Evolutionary conservation across 2,113 vertebrate species (phyloP).

Genomic region (Zosterops borbonicus): DNA sequence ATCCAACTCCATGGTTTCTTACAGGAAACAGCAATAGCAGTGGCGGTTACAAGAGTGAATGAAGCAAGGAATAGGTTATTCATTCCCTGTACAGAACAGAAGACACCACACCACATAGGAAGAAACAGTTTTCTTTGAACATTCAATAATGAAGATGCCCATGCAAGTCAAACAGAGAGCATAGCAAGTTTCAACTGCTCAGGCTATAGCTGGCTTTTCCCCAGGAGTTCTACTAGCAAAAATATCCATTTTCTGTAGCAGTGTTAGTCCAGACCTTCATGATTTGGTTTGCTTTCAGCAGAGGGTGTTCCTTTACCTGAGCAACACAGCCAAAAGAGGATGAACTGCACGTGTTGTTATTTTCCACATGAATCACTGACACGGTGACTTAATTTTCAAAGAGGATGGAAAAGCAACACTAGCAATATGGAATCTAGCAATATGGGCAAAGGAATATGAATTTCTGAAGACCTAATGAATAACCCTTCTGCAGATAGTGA

Average conservation of each 20-base stretch:
- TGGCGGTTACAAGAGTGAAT: background rate
- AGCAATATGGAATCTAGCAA: background rate
- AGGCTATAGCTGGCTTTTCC: background rate
- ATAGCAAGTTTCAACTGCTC: background rate
- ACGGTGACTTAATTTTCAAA: conserved; percentile 1
- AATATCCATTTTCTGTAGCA: background rate
- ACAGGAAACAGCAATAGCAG: background rate
- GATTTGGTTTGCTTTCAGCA: background rate
- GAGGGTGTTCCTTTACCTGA: background rate
- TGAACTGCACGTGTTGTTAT: background rate
- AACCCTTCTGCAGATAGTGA: background rate
- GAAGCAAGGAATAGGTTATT: background rate
- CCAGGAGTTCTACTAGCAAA: background rate
- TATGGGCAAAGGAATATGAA: background rate
- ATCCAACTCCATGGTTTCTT: background rate
- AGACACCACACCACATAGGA: background rate
- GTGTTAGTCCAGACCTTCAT: background rate
- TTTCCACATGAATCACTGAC: conserved; percentile 23
- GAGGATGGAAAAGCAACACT: background rate
- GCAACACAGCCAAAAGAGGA: background rate
- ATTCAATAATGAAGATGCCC: background rate
- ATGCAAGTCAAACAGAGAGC: background rate
- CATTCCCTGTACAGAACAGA: background rate
- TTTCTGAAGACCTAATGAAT: background rate
- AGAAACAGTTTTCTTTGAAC: background rate